Evolutionary conservation across 2,797 vertebrate species (phyloP).

Genomic region (Tympanoctomys barrerae): DNA sequence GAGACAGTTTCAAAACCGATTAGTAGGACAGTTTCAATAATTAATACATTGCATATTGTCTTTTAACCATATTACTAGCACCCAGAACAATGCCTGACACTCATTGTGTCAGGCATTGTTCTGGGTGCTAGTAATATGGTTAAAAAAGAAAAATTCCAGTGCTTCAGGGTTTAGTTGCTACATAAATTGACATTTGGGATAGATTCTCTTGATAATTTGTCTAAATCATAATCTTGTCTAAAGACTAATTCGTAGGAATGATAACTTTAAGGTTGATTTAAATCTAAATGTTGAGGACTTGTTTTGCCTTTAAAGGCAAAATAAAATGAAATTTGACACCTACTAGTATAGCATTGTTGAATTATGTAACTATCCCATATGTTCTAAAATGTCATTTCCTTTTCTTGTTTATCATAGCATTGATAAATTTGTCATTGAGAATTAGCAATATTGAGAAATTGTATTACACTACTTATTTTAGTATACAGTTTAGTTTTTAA

Average conservation of each 20-base stretch:
- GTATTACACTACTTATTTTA: conserved; percentile 16
- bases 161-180: conserved; percentile 15
- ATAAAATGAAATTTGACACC: neutral
- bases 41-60: neutral
- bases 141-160: conserved; percentile 16
- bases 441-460: conserved; percentile 37
- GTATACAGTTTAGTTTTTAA: neutral
- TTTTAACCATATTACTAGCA: conserved; percentile 40
- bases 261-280: conserved; percentile 32
- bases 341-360: conserved; percentile 23
- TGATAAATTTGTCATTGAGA: conserved; percentile 41
- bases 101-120: neutral
- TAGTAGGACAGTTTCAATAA: no score
- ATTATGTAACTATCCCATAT: conserved; percentile 46
- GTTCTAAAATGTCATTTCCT: conserved; percentile 48
- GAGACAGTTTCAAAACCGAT: no score
- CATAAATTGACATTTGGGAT: conserved; percentile 42
- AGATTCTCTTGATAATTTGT: conserved; percentile 6
- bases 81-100: no score
- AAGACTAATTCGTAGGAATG: conserved; percentile 52
- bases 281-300: conserved; percentile 35
- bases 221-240: conserved; percentile 41
- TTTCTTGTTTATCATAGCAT: conserved; percentile 20
- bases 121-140: neutral
- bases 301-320: conserved; percentile 23